Evolutionary conservation across 2,113 vertebrate species (phyloP).

Genomic region (Galbula dea): DNA sequence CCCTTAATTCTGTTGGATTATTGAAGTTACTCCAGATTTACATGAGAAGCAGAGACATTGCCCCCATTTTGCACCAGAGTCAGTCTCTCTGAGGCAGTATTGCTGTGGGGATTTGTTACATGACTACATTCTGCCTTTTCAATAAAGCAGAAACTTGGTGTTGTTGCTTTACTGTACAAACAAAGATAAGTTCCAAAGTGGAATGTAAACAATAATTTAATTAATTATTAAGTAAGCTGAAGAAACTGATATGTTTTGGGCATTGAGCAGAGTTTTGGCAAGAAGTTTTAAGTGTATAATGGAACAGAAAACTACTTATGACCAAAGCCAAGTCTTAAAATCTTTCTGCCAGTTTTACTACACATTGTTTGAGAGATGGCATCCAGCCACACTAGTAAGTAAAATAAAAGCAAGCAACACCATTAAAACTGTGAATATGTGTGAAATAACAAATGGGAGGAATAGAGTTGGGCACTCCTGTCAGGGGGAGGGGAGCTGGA

Average conservation of each 20-base stretch:
- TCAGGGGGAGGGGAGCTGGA: background rate
- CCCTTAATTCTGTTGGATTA: background rate
- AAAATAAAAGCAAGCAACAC: conserved; percentile 12
- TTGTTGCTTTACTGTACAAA: conserved; percentile 9
- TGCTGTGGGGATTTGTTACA: background rate
- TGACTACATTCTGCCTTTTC: background rate
- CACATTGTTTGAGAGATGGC: conserved; percentile 25
- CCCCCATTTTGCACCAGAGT: background rate
- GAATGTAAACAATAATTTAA: conserved; percentile 41
- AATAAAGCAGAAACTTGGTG: background rate
- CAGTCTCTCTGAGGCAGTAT: background rate
- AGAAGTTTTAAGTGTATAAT: background rate
- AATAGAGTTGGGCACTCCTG: background rate
- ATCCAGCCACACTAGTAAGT: background rate
- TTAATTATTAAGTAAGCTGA: conserved; percentile 44
- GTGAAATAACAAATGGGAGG: conserved; percentile 35
- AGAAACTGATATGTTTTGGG: conserved; percentile 22
- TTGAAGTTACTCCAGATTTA: background rate
- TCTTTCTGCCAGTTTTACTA: conserved; percentile 43
- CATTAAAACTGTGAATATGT: background rate
- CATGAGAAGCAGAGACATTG: background rate
- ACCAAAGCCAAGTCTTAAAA: conserved; percentile 37
- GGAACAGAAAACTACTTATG: conserved; percentile 24
- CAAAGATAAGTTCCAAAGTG: conserved; percentile 23
- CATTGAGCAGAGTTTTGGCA: background rate